Evolutionary conservation across 2,113 vertebrate genomes (phyloP).

Genomic region (Atherinomorus stipes): DNA sequence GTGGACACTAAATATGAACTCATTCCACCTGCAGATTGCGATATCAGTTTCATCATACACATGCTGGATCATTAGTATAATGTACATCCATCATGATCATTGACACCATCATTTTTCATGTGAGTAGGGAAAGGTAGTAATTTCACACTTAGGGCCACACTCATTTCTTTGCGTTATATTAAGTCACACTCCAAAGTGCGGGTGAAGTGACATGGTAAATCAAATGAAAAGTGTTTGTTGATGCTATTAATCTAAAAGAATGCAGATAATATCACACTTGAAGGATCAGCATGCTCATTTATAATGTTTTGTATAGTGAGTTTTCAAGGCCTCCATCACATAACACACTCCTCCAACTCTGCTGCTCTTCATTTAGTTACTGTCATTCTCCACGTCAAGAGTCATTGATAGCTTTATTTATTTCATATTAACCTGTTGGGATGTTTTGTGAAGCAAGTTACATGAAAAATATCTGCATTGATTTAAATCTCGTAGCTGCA

Average conservation of each 20-base stretch:
- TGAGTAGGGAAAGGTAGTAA: constrained; percentile 50
- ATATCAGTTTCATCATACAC: constrained; percentile 48
- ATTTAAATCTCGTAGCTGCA: too few species aligned
- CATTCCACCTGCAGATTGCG: constrained; percentile 32
- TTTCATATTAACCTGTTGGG: background rate
- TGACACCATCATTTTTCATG: constrained; percentile 41
- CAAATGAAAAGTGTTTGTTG: constrained; percentile 54
- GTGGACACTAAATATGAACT: constrained; percentile 15
- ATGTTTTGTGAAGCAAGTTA: background rate
- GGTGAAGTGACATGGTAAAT: constrained; percentile 66
- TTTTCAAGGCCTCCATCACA: constrained; percentile 48
- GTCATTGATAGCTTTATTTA: background rate
- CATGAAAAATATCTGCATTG: too few species aligned
- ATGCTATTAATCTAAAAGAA: constrained; percentile 48
- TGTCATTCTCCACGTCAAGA: background rate
- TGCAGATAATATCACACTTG: constrained; percentile 31
- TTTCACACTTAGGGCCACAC: constrained; percentile 69
- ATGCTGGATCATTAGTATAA: constrained; percentile 54
- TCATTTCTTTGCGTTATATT: constrained; percentile 44
- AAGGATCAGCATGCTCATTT: constrained; percentile 16
- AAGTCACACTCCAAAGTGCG: constrained; percentile 41
- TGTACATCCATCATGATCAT: constrained; percentile 54
- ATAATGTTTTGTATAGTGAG: constrained; percentile 32
- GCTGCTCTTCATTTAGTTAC: background rate
- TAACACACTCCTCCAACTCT: constrained; percentile 12